Evolutionary conservation across 1,140 invertebrate genomes (phyloP), one percentile per base, ranked within the genome.

Genomic region (Mamestra configurata): DNA sequence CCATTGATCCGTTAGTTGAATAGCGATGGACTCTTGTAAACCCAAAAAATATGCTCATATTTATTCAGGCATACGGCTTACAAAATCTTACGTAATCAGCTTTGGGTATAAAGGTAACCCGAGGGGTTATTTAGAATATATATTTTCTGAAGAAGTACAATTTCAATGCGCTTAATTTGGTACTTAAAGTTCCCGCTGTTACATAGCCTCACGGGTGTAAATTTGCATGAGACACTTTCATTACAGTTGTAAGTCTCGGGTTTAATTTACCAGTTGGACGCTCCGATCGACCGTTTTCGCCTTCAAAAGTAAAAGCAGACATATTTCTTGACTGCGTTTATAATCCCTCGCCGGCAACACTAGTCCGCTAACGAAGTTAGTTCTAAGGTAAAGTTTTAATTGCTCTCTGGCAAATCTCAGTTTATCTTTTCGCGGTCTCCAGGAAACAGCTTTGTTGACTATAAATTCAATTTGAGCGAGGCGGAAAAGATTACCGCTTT

Each of bases 371-470:
- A 93, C 90, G 87, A 93, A 93, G 75, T 92, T 91, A 91, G 90
- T 92, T 90, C 81, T 86, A 89, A 93, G 90, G 88, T 92, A 92
- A 93, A 93, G 89, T 93, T 93, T 93, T 93, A 93, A 93, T 93
- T 93, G 92, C 90, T 89, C 84, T 84, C 86, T 84, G 83, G 89
- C 89, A 92, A 89, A 91, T 88, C 89, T 90, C 87, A 85, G 88
- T 92, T 91, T 93, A 92, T 93, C 92, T 93, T 93, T 93, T 92
- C 84, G 88, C 84, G 88, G 88, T 90, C 83, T 85, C 85, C 77
- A 84, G 80, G 84, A 88, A 88, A 90, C 89, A 87, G 88, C 86
- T 91, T 86, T 91, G 91, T 92, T 91, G 87, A 91, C 88, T 91
- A 84, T 89, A 90, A 92, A 92, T 92, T 92, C 86, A 93, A 91